phyloP scores from a whole-genome alignment of 2,888 invertebrate species.

The Trichogramma dendrolimi region DNA sequence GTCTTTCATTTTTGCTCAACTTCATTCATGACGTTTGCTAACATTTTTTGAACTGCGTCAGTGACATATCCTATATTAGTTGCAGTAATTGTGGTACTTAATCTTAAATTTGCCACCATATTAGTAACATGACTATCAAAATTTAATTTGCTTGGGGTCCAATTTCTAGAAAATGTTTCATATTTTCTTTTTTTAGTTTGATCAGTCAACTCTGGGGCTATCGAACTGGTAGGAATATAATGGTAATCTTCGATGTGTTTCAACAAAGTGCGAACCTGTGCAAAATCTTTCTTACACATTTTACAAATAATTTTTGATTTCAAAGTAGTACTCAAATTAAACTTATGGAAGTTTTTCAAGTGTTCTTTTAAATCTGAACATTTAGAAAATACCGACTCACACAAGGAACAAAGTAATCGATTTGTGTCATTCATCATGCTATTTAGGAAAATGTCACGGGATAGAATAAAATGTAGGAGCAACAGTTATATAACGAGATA shows the following conservation, averaged over 20 bases:
- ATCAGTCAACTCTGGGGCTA: too few species aligned
- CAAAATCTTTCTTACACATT: not conserved
- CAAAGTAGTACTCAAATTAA: not conserved
- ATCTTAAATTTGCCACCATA: not conserved
- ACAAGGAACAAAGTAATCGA: too few species aligned
- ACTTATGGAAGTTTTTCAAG: not conserved
- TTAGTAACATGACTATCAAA: not conserved
- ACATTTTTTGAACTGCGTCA: not conserved
- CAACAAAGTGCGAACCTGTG: not conserved
- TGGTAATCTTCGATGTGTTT: not conserved
- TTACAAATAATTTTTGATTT: not conserved
- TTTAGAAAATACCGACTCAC: too few species aligned
- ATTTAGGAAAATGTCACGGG: too few species aligned
- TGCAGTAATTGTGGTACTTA: not conserved
- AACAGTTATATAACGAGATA: too few species aligned
- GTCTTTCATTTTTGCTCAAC: not conserved
- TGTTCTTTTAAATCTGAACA: not conserved
- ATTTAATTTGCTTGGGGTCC: not conserved
- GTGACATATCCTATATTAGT: not conserved
- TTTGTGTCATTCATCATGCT: too few species aligned
- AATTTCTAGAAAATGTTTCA: not conserved
- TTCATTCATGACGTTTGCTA: not conserved
- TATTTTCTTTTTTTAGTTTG: not conserved
- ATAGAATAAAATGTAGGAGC: too few species aligned
- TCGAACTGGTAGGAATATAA: not conserved